Evolutionary conservation across 2,888 invertebrate genomes (phyloP).

Genomic region (Macaria notata): DNA sequence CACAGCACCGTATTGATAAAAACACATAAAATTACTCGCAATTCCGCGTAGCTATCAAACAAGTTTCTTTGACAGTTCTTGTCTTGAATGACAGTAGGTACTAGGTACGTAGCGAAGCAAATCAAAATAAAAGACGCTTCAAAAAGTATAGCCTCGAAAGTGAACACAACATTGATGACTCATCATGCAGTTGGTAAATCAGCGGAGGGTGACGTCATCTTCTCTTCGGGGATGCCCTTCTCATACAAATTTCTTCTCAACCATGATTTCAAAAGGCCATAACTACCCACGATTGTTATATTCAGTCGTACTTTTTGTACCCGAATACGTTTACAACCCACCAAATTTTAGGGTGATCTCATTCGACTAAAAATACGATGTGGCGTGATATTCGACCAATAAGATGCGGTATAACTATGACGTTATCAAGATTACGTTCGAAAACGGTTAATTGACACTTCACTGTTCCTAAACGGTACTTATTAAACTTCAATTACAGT

Average conservation of each 20-base stretch:
- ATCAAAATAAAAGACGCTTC: constrained; percentile 56
- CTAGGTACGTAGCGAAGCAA: constrained; percentile 9
- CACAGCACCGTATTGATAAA: constrained; percentile 23
- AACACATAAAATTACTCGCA: constrained; percentile 35
- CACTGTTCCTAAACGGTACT: too few relatives aligned
- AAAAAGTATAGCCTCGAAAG: constrained; percentile 58
- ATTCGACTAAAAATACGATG: constrained; percentile 56
- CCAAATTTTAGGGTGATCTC: constrained; percentile 71
- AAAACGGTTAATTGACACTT: too few relatives aligned
- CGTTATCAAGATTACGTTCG: neutral
- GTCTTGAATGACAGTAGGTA: constrained; percentile 57
- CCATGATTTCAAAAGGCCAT: constrained; percentile 54
- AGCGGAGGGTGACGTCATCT: constrained; percentile 59
- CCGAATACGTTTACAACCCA: constrained; percentile 43
- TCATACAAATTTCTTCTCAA: constrained; percentile 57
- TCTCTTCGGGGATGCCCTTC: constrained; percentile 78
- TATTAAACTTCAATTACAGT: too few relatives aligned
- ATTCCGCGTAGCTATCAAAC: constrained; percentile 47
- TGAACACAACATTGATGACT: constrained; percentile 76
- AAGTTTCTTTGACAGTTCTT: constrained; percentile 58
- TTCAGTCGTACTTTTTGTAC: constrained; percentile 51
- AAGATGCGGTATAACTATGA: constrained; percentile 20
- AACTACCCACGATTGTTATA: constrained; percentile 50
- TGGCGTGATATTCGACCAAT: constrained; percentile 75
- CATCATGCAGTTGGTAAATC: constrained; percentile 62